A percentile compares a stretch with the other conserved stretches of the same genome.
These are phyloP conservation scores for Buceros bicornis DNA, from an alignment of 2,797 vertebrate genomes.

Conservation along the genomic window DNA sequence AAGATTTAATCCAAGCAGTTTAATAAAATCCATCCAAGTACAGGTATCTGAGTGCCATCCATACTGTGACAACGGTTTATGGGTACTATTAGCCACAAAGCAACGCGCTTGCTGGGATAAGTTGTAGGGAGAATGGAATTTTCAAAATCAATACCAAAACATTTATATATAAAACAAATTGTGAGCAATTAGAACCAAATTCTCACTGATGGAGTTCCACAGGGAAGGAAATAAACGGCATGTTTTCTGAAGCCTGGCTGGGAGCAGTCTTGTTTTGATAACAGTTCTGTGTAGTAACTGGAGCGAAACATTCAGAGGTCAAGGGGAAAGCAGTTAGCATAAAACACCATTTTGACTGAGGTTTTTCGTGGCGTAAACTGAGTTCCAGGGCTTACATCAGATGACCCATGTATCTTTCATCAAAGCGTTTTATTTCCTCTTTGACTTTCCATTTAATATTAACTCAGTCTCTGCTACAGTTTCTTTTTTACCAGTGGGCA, in stretches of 20 bases:
- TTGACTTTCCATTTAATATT: conserved; percentile 51
- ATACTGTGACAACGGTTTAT: background rate
- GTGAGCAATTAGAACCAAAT: background rate
- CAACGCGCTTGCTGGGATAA: background rate
- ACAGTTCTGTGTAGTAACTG: background rate
- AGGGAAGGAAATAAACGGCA: background rate
- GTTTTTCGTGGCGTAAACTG: background rate
- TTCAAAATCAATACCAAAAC: background rate
- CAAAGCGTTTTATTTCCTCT: conserved; percentile 49
- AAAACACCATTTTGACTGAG: conserved; percentile 18
- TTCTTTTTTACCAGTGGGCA: background rate
- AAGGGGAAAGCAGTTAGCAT: conserved; percentile 40
- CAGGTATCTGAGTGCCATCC: background rate
- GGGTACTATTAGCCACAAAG: background rate
- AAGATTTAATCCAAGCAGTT: background rate
- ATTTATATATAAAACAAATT: background rate
- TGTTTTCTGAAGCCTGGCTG: conserved; percentile 6
- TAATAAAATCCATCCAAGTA: background rate
- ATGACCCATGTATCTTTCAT: conserved; percentile 60
- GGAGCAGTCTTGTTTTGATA: conserved; percentile 9
- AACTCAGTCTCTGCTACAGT: background rate
- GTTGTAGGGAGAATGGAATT: background rate
- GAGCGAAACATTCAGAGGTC: conserved; percentile 32
- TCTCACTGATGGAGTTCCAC: background rate
- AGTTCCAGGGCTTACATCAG: conserved; percentile 42